A percentile compares a stretch with the other conserved stretches of the same genome.
These are phyloP conservation scores for Sphyrna mokarran DNA, from an alignment of 2,113 vertebrate species.

Conservation along the genomic window DNA sequence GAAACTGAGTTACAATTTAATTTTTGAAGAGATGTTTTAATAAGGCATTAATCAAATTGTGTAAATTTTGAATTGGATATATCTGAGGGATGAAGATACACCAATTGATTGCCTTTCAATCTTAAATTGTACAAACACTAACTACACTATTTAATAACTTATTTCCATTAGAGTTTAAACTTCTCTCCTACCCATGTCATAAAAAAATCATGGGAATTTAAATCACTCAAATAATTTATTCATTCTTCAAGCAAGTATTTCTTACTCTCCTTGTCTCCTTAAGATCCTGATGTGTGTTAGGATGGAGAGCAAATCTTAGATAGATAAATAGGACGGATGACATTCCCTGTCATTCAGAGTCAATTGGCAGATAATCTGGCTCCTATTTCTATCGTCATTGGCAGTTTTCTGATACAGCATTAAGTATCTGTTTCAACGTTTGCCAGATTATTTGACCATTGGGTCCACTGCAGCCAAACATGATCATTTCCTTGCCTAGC, in stretches of 20 bases:
- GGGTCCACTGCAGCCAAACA: background rate
- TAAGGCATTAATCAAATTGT: background rate
- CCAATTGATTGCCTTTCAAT: background rate
- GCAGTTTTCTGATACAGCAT: background rate
- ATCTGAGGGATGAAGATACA: background rate
- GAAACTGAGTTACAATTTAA: background rate
- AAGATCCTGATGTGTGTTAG: background rate
- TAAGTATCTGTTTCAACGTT: background rate
- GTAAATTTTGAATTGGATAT: background rate
- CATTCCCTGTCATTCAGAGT: background rate
- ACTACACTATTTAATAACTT: background rate
- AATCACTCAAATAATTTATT: background rate
- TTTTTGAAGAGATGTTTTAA: background rate
- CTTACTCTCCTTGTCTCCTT: background rate
- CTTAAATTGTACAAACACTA: background rate
- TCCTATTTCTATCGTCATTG: background rate
- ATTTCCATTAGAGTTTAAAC: background rate
- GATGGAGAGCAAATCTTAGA: background rate
- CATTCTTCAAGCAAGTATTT: background rate
- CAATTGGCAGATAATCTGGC: background rate
- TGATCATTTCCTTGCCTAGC: background rate
- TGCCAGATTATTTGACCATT: background rate
- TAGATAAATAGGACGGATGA: too few species aligned
- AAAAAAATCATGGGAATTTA: background rate
- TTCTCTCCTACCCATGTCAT: background rate